phyloP scores from a whole-genome alignment of 30 jellyfish, hydroid and myxozoan species.

The Cassiopea andromeda region DNA sequence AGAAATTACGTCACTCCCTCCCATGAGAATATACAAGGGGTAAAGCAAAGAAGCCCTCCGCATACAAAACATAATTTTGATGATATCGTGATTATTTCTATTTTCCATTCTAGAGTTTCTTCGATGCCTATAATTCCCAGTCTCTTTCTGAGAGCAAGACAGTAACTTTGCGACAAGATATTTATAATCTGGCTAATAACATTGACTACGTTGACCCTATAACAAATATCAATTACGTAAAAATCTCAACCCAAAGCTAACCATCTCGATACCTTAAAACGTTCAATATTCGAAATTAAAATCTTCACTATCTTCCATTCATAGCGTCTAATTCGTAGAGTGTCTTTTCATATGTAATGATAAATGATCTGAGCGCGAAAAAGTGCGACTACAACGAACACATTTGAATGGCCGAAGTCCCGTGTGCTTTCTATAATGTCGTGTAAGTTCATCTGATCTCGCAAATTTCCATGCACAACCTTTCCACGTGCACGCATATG shows the following conservation, averaged over 20 bases:
- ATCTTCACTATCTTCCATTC: conserved; percentile 6
- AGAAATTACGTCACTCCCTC: too few species aligned
- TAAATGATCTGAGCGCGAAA: conserved; percentile 95
- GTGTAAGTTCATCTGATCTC: conserved; percentile 97
- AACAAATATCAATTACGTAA: neutral
- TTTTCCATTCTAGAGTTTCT: too few species aligned
- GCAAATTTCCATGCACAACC: conserved; percentile 99
- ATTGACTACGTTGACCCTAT: neutral
- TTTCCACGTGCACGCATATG: conserved; percentile 98
- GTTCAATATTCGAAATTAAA: neutral
- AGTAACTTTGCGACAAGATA: neutral
- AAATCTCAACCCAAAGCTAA: conserved; percentile 10
- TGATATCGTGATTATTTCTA: too few species aligned
- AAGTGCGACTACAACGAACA: conserved; percentile 89
- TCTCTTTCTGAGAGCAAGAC: neutral
- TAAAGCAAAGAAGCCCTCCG: too few species aligned
- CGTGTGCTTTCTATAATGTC: conserved; percentile 96
- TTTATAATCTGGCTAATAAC: neutral
- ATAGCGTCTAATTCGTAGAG: conserved; percentile 15
- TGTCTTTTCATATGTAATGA: conserved; percentile 97
- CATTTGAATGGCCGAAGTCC: conserved; percentile 99
- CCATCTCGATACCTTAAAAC: conserved; percentile 1
- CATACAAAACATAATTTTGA: too few species aligned
- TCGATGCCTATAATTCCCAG: too few species aligned
- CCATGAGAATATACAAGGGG: too few species aligned